Percentiles rank a stretch among this genome's conserved stretches.
Evolutionary conservation across 2,797 vertebrate species (phyloP).

Genomic region (Helostoma temminkii): DNA sequence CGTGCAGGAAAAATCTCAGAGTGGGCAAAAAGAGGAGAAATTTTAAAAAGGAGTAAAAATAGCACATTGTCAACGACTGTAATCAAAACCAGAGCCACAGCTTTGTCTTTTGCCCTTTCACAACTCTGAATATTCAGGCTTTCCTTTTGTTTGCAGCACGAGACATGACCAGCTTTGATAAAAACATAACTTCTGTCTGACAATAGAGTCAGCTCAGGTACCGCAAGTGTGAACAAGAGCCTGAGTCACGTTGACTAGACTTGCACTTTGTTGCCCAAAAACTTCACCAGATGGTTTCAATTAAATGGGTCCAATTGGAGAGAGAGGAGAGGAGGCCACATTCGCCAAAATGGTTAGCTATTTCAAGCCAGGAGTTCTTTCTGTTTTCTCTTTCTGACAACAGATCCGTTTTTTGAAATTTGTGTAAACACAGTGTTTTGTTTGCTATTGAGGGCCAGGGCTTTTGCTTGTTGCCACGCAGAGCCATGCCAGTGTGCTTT

Average conservation of each 20-base stretch:
- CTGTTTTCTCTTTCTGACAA: slow-evolving; percentile 58
- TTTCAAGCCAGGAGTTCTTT: slow-evolving; percentile 64
- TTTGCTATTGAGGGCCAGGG: slow-evolving; percentile 49
- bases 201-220: slow-evolving; percentile 70
- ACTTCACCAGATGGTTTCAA: slow-evolving; percentile 79
- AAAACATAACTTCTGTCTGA: slow-evolving; percentile 58
- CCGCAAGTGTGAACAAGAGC: slow-evolving; percentile 38
- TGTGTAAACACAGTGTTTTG: slow-evolving; percentile 68
- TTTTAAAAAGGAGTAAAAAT: slow-evolving; percentile 53
- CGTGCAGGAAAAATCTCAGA: slow-evolving; percentile 53
- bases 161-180: slow-evolving; percentile 50
- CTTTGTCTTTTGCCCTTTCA: slow-evolving; percentile 36
- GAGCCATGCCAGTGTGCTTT: background rate
- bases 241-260: slow-evolving; percentile 71
- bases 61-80: slow-evolving; percentile 58
- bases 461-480: slow-evolving; percentile 36
- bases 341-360: slow-evolving; percentile 65
- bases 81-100: slow-evolving; percentile 68
- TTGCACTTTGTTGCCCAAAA: slow-evolving; percentile 69
- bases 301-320: slow-evolving; percentile 70
- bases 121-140: slow-evolving; percentile 43
- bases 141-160: slow-evolving; percentile 27
- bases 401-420: slow-evolving; percentile 58
- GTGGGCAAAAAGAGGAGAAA: slow-evolving; percentile 30
- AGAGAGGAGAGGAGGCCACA: slow-evolving; percentile 56